Percentiles rank a stretch among this genome's conserved stretches.
phyloP scores from a whole-genome alignment of 1,140 invertebrate genomes.

The Magallana angulata region DNA sequence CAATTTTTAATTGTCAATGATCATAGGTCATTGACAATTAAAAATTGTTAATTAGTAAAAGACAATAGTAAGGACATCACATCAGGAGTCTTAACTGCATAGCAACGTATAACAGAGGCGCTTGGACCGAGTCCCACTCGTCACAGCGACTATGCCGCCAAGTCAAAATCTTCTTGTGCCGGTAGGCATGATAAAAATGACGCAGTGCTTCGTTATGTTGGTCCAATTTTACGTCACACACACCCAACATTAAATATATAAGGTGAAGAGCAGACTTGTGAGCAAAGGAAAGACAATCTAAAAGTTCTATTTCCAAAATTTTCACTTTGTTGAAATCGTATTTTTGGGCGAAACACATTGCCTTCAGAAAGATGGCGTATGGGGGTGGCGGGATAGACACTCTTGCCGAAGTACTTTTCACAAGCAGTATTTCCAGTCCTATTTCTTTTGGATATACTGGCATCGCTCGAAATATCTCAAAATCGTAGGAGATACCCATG shows the following conservation, averaged over 20 bases:
- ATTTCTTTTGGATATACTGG: constrained; percentile 7
- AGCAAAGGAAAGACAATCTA: neutral
- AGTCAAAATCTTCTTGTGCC: neutral
- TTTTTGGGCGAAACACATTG: neutral
- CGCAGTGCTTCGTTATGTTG: neutral
- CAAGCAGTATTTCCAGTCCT: neutral
- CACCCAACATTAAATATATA: neutral
- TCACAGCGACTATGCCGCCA: neutral
- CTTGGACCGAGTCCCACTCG: neutral
- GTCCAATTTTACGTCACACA: neutral
- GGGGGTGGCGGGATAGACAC: neutral
- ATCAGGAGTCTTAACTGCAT: neutral
- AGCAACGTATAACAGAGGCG: neutral
- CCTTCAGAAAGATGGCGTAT: neutral
- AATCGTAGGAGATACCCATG: constrained; percentile 18
- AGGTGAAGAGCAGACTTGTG: neutral
- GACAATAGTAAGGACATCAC: neutral
- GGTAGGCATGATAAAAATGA: neutral
- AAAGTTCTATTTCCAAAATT: neutral
- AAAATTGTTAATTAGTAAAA: no score
- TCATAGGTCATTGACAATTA: no score
- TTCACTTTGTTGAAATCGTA: neutral
- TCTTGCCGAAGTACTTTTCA: neutral
- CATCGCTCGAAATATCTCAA: constrained; percentile 10
- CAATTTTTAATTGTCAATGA: no score